Base-by-base conservation (phyloP, 2,113 vertebrate species). In the Pithys albifrons region DNA sequence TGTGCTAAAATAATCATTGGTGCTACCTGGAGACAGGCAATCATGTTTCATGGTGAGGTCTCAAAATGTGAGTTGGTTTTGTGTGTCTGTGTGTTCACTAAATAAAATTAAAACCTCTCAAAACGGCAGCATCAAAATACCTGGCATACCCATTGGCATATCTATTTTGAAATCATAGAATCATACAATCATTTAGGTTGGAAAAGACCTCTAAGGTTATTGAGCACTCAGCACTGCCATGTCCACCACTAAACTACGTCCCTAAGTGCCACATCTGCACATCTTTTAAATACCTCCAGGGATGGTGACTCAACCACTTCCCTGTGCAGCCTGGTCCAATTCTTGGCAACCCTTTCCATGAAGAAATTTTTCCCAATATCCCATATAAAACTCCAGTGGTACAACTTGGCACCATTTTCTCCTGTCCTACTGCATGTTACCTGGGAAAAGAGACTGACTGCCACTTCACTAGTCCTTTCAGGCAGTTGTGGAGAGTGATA, bases 361-460 rank as follows among this genome's bases (percentile, higher is more conserved):
- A 20, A 23, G 39, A 67, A 66, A 7, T 35, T 54, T 46, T 85
- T 79, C 27, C 20, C 59, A 35, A 79, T 73, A 59, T 25, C 37
- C 51, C 22, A 4, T 22, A 16, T 39, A 72, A 78, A 59, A 24
- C 23, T 59, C 8, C 37, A 19, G 5, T 27, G 13, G 18, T 0
- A 4, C 41, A 57, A 45, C 52, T 16, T 66, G n/a, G 72, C 29
- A 59, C 46, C 14, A 41, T 41, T 67, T 48, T 8, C n/a, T 29
- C 24, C 73, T 39, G 6, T 10, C 39, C 29, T 61, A 4, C 19
- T 17, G 22, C 39, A 48, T 17, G 14, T 41, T 61, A 54, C 39
- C 6, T 37, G 25, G 52, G 46, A 54, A n/a, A 85, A 79, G n/a
- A 73, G 29, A 27, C 20, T 0, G 0, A 46, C 9, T 11, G 17